Percentiles rank a stretch among this genome's conserved stretches.
Evolutionary conservation across 2,888 invertebrate genomes (phyloP).

Genomic region (Drosophila mulleri): DNA sequence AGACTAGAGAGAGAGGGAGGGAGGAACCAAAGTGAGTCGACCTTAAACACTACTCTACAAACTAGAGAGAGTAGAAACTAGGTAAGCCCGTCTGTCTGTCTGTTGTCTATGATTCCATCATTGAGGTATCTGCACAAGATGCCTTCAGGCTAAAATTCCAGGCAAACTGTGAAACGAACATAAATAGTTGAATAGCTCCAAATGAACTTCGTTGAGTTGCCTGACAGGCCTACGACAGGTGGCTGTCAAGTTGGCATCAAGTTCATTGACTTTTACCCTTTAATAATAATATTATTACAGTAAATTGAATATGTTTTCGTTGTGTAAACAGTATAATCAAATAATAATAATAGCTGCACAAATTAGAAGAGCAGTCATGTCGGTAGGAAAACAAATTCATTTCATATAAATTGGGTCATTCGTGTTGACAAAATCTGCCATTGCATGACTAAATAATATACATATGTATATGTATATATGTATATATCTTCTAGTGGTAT

Average conservation of each 20-base stretch:
- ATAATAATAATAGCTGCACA: neutral
- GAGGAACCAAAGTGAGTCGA: too few species aligned
- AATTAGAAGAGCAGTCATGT: neutral
- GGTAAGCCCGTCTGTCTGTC: neutral
- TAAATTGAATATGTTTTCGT: neutral
- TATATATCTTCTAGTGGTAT: neutral
- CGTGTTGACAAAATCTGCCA: neutral
- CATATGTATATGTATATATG: neutral
- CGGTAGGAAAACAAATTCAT: slow-evolving; percentile 1
- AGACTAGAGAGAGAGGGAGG: too few species aligned
- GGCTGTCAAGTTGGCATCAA: neutral
- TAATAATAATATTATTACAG: slow-evolving; percentile 3
- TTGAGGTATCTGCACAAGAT: too few species aligned
- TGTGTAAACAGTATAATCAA: neutral
- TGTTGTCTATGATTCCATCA: too few species aligned
- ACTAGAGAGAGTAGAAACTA: neutral
- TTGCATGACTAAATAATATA: neutral
- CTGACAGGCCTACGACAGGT: neutral
- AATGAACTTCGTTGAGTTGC: too few species aligned
- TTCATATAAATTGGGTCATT: neutral
- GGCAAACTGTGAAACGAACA: too few species aligned
- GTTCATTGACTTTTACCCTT: neutral
- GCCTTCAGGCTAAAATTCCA: too few species aligned
- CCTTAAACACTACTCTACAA: neutral
- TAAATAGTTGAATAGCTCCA: too few species aligned